Evolutionary conservation across 2,797 vertebrate genomes (phyloP), one percentile per base, ranked within the genome.

Genomic region (Mionectes olivaceus): DNA sequence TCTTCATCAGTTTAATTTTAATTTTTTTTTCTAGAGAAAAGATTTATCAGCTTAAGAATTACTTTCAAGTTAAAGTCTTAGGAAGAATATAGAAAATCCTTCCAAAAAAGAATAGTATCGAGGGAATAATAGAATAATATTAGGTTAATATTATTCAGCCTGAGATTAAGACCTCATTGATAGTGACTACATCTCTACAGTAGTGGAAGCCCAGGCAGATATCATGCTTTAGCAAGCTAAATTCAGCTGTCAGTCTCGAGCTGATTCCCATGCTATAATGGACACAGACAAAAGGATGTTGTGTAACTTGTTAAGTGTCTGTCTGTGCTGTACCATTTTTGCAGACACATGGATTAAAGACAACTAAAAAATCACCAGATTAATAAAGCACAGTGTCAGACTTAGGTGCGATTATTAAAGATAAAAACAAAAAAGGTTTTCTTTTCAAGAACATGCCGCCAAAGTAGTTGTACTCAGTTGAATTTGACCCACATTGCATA

Each of bases 401-500:
- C 8, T 17, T 44, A 64, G 8, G 16, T 37, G 27, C 1, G 6
- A 41, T 32, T 9, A 57, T 7, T 27, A 25, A 49, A 52, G 9
- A 27, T 27, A 25, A 15, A 33, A 23, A 28, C 6, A 30, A 19
- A n/a, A 22, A 10, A 5, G 0, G 0, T 1, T n/a, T 39, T 55
- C 1, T 70, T 67, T 75, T 50, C 37, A 79, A 57, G 35, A 60
- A 73, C 23, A 11, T 41, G 8, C 2, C 69, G 41, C 41, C 28
- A 32, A 39, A 77, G 39, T 57, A 61, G 28, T 44, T 85, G 13
- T 44, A 47, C 7, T 55, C 32, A 10, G 9, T 23, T 75, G 25
- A 91, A 64, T 74, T 80, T 86, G 87, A 94, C 91, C 78, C 39
- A 94, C 28, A 84, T 87, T 92, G n/a, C 47, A 50, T 50, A 90